Evolutionary conservation across 2,113 vertebrate genomes (phyloP).

Genomic region (Mellivora capensis): DNA sequence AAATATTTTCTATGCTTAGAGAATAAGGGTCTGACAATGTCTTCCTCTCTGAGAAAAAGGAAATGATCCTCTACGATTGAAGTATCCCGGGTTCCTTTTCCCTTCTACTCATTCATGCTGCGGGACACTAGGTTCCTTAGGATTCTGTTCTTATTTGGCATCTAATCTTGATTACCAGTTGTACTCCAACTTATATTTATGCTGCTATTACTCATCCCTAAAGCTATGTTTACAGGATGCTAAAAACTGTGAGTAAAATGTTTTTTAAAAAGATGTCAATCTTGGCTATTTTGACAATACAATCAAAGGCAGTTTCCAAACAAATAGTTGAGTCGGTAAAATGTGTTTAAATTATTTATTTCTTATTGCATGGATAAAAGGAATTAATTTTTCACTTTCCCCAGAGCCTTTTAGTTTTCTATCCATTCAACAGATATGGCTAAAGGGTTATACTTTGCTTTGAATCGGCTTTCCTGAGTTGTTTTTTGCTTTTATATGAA

Average conservation of each 20-base stretch:
- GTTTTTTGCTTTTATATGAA: not conserved
- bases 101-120: not conserved
- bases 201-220: not conserved
- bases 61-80: not conserved
- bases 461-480: not conserved
- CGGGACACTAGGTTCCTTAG: not conserved
- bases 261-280: not conserved
- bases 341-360: not conserved
- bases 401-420: not conserved
- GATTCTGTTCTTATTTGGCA: not conserved
- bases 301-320: conserved; percentile 23
- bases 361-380: not conserved
- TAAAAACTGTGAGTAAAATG: not conserved
- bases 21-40: not conserved
- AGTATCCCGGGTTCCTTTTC: not conserved
- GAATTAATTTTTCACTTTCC: not conserved
- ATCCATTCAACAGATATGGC: not conserved
- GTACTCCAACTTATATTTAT: not conserved
- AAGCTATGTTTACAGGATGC: not conserved
- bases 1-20: not conserved
- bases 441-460: not conserved
- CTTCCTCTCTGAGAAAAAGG: not conserved
- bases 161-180: not conserved
- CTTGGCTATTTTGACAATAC: conserved; percentile 23
- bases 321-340: not conserved